Evolutionary conservation across 2,113 vertebrate species (phyloP).

Genomic region (Laticauda laticaudata): DNA sequence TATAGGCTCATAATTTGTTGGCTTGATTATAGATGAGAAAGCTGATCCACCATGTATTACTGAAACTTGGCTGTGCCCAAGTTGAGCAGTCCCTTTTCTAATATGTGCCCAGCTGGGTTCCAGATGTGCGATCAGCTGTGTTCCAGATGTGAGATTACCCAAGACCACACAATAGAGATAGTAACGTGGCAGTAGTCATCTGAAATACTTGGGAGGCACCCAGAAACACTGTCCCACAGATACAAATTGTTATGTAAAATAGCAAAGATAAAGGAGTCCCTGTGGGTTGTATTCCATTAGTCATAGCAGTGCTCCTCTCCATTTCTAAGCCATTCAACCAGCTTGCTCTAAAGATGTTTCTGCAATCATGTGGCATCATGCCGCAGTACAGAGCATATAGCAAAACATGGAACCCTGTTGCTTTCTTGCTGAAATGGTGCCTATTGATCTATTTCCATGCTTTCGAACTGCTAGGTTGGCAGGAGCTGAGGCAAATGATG

Average conservation of each 20-base stretch:
- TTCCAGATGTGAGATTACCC: neutral
- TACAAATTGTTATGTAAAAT: neutral
- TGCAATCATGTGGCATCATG: neutral
- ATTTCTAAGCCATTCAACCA: neutral
- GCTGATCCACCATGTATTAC: neutral
- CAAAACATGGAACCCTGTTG: neutral
- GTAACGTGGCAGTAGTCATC: neutral
- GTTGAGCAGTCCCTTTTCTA: neutral
- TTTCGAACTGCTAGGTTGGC: neutral
- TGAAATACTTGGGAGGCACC: neutral
- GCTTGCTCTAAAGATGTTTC: neutral
- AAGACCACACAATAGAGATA: neutral
- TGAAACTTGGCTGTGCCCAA: neutral
- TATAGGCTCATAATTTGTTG: neutral
- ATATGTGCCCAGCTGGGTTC: neutral
- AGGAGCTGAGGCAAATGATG: neutral
- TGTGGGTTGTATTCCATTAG: neutral
- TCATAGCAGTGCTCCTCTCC: neutral
- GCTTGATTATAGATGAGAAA: neutral
- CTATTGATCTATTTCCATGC: neutral
- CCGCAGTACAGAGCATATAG: neutral
- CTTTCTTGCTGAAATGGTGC: neutral
- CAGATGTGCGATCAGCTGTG: neutral
- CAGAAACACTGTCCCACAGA: neutral
- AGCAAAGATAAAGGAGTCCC: too few relatives aligned